A percentile compares a stretch with the other conserved stretches of the same genome.
Evolutionary conservation across 2,797 vertebrate genomes (phyloP).

Genomic region (Centroberyx gerrardi): DNA sequence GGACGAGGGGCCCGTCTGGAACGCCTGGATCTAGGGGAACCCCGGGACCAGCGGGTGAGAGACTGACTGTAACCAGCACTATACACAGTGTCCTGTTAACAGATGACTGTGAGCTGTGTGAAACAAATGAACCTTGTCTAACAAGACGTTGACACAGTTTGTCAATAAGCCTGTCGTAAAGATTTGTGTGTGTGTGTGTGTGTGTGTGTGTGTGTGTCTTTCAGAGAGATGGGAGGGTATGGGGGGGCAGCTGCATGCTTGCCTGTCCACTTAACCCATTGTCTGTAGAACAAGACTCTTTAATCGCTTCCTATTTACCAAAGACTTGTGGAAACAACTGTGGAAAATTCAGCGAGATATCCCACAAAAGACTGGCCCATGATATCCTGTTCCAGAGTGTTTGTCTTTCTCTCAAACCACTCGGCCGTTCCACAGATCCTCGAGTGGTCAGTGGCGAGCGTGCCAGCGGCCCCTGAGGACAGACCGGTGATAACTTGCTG

Average conservation of each 20-base stretch:
- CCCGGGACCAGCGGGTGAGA: slow-evolving; percentile 88
- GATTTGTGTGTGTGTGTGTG: slow-evolving; percentile 11
- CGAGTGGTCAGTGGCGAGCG: slow-evolving; percentile 25
- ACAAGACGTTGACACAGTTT: slow-evolving; percentile 42
- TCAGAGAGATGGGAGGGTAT: background rate
- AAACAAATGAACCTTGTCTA: slow-evolving; percentile 26
- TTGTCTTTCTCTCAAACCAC: slow-evolving; percentile 63
- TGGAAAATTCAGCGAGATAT: slow-evolving; percentile 33
- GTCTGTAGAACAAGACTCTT: slow-evolving; percentile 37
- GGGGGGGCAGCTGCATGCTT: slow-evolving; percentile 17
- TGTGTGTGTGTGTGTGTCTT: slow-evolving; percentile 8
- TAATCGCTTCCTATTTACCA: slow-evolving; percentile 43
- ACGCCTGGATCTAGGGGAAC: slow-evolving; percentile 87
- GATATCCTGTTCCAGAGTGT: slow-evolving; percentile 42
- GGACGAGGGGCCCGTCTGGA: slow-evolving; percentile 85
- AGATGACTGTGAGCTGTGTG: slow-evolving; percentile 19
- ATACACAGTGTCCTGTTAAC: slow-evolving; percentile 1
- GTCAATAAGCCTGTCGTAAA: slow-evolving; percentile 36
- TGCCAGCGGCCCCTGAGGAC: slow-evolving; percentile 42
- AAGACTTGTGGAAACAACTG: slow-evolving; percentile 46
- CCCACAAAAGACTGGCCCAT: slow-evolving; percentile 31
- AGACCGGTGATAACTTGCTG: slow-evolving; percentile 52
- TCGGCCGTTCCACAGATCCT: slow-evolving; percentile 31
- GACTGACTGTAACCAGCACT: slow-evolving; percentile 10
- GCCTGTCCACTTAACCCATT: slow-evolving; percentile 26